A percentile compares a stretch with the other conserved stretches of the same genome.
These are phyloP conservation scores for Hirtodrosophila confusa DNA, from an alignment of 2,888 invertebrate genomes.

Conservation along the genomic window DNA sequence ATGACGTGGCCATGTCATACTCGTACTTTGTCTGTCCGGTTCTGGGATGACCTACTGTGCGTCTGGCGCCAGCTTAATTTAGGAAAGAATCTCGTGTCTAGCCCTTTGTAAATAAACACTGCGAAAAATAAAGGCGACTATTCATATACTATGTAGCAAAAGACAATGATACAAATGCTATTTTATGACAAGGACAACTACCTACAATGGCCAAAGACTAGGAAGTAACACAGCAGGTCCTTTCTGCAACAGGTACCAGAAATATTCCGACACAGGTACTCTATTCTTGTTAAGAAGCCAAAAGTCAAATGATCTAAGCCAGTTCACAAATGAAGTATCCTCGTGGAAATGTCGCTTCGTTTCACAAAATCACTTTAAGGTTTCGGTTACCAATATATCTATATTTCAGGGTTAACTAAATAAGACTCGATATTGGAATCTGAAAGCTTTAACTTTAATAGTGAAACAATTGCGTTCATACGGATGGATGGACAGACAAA, in stretches of 20 bases:
- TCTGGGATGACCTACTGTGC: constrained; percentile 54
- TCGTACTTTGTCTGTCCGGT: constrained; percentile 5
- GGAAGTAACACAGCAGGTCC: constrained; percentile 41
- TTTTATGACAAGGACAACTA: too few species aligned
- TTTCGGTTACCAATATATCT: too few species aligned
- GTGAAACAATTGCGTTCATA: too few species aligned
- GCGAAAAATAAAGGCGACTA: constrained; percentile 48
- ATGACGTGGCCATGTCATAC: constrained; percentile 24
- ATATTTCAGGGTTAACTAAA: too few species aligned
- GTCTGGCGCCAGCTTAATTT: constrained; percentile 71
- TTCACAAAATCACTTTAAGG: too few species aligned
- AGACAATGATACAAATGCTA: background rate
- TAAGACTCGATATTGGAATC: too few species aligned
- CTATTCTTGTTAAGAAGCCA: constrained; percentile 1
- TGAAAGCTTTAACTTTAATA: too few species aligned
- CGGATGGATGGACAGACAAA: too few species aligned
- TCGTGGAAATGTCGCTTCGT: too few species aligned
- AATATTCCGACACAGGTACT: constrained; percentile 32
- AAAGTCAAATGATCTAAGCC: background rate
- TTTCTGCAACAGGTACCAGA: constrained; percentile 45
- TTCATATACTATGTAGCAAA: constrained; percentile 15
- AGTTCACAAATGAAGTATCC: background rate
- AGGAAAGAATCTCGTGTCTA: constrained; percentile 49
- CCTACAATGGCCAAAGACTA: constrained; percentile 14
- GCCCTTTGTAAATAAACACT: constrained; percentile 46